Conservation (phyloP, 2,888 invertebrate genomes). For the Apantesis nais region DNA sequence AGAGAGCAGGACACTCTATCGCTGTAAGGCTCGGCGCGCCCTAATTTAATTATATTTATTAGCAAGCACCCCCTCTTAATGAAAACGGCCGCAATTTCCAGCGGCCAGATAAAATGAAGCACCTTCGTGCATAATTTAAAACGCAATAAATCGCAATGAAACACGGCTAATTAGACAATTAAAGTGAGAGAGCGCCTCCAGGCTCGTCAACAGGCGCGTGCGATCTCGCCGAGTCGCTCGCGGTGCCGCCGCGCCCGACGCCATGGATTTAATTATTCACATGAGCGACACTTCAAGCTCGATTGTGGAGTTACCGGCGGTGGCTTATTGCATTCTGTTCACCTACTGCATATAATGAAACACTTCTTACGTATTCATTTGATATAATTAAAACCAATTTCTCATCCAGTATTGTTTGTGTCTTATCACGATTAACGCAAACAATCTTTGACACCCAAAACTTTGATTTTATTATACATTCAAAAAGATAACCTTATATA, state of each 20-base stretch:
- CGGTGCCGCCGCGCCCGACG: conserved; percentile 12
- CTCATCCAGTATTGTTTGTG: background rate
- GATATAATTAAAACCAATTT: conserved; percentile 20
- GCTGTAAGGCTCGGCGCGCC: conserved; percentile 24
- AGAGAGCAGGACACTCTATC: conserved; percentile 11
- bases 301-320: conserved; percentile 19
- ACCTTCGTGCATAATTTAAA: conserved; percentile 72
- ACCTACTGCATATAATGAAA: conserved; percentile 3
- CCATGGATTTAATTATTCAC: conserved; percentile 42
- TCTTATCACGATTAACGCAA: background rate
- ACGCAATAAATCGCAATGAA: conserved; percentile 71
- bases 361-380: conserved; percentile 11
- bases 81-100: conserved; percentile 67
- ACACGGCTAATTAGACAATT: conserved; percentile 69
- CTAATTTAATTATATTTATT: conserved; percentile 75
- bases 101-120: conserved; percentile 51
- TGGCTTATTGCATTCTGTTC: conserved; percentile 23
- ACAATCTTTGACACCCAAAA: background rate
- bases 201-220: background rate
- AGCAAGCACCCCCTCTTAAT: conserved; percentile 59
- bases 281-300: conserved; percentile 25
- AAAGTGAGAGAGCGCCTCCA: conserved; percentile 42
- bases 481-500: background rate
- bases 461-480: background rate
- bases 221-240: background rate